Evolutionary conservation across 2,113 vertebrate genomes (phyloP), one percentile per base, ranked within the genome.

Genomic region (Notiomystis cincta): DNA sequence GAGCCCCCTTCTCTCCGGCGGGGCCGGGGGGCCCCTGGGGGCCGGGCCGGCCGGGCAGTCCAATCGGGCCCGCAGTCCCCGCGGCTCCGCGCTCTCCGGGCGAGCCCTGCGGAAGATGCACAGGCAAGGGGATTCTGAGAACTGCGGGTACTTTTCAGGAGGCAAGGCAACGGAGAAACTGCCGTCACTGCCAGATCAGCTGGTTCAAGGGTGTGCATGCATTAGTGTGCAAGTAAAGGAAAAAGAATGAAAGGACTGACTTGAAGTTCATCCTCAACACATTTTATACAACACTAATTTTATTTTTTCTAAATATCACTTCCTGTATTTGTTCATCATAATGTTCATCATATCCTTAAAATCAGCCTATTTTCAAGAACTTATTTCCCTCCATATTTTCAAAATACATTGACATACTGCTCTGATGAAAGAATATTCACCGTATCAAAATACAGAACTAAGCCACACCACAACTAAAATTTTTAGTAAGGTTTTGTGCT

Each of bases 1-100:
- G 99, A 90, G 98, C 99, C 24, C 99, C 99, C 87, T 99, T 99
- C 97, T 99, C 99, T 79, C 99, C 99, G 62, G 99, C 99, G 0
- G 99, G 99, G 35, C 99, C 99, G 1, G 99, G 99, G 6, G 99
- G 99, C 22, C 99, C 99, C 94, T 99, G 99, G 17, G 99, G 99
- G 28, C 99, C 99, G 7, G 98, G 99, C 28, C 99, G 98, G 47
- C 99, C 99, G 4, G 99, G 98, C 45, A 99, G 97, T 16, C 99
- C 99, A 38, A 99, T 99, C 33, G 99, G 99, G 33, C 99, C 99
- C 12, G 98, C 99, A 37, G 98, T 94, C n/a, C 99, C 99, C 18
- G 99, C 99, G 20, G 98, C 92, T 65, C 99, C 99, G 60, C 99
- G 98, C 95, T 99, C 99, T 66, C 99, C 99, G 20, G 99, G 98